A percentile compares a stretch with the other conserved stretches of the same genome.
Evolutionary conservation across 2,888 invertebrate genomes (phyloP).

Genomic region (Esperia sulphurella): DNA sequence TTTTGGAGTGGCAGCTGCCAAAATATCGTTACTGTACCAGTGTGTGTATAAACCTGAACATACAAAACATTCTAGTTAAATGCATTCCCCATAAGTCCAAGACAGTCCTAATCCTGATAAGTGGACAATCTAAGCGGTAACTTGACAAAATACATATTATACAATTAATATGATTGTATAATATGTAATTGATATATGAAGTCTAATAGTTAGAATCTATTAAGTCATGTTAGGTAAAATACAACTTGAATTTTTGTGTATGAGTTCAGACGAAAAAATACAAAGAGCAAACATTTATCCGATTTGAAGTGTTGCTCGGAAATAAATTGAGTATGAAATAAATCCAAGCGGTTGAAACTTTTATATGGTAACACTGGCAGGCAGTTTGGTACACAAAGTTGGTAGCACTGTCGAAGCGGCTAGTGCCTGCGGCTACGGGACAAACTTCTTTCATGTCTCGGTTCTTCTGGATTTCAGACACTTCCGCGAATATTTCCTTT

Average conservation of each 20-base stretch:
- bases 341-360: conserved; percentile 61
- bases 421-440: conserved; percentile 24
- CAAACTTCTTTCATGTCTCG: conserved; percentile 40
- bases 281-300: neutral
- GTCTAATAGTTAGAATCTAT: too few relatives aligned
- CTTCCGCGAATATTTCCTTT: conserved; percentile 7
- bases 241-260: too few relatives aligned
- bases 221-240: too few relatives aligned
- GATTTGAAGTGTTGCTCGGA: conserved; percentile 16
- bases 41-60: neutral
- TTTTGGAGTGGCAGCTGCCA: conserved; percentile 64
- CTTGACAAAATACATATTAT: too few relatives aligned
- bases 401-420: conserved; percentile 29
- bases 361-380: conserved; percentile 27
- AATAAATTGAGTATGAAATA: conserved; percentile 64
- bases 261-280: neutral
- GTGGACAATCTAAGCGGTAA: too few relatives aligned
- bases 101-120: too few relatives aligned
- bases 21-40: conserved; percentile 18
- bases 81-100: too few relatives aligned
- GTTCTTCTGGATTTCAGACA: conserved; percentile 7
- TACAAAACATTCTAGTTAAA: neutral
- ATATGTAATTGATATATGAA: neutral
- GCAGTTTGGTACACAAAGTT: conserved; percentile 38
- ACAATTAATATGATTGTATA: neutral